Evolutionary conservation across 2,113 vertebrate genomes (phyloP).

Genomic region (Caranx ignobilis): DNA sequence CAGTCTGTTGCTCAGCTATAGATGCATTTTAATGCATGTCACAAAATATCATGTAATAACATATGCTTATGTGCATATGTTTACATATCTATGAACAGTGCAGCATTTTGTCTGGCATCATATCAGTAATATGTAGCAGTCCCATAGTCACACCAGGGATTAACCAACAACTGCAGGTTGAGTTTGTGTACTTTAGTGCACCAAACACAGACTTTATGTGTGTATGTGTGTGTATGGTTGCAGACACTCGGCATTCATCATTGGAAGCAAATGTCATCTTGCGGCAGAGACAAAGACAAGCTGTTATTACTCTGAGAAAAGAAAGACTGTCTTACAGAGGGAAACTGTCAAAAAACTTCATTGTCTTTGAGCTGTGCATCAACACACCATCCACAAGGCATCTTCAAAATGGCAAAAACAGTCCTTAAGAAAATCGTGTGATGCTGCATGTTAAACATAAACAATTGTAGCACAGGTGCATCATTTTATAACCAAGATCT

Average conservation of each 20-base stretch:
- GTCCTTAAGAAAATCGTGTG: not conserved
- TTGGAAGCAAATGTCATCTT: slow-evolving; percentile 62
- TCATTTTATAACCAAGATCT: no score
- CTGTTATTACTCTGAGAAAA: slow-evolving; percentile 66
- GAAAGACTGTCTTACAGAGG: slow-evolving; percentile 45
- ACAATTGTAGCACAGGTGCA: not conserved
- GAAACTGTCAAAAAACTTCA: slow-evolving; percentile 46
- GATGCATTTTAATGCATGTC: not conserved
- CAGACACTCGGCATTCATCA: slow-evolving; percentile 50
- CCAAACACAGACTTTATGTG: slow-evolving; percentile 37
- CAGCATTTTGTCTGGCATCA: not conserved
- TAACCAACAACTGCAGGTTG: slow-evolving; percentile 22
- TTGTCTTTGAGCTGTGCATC: slow-evolving; percentile 5
- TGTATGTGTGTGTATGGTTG: slow-evolving; percentile 13
- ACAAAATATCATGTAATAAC: not conserved
- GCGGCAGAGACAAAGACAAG: slow-evolving; percentile 57
- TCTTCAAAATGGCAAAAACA: slow-evolving; percentile 3
- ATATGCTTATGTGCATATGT: no score
- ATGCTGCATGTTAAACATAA: not conserved
- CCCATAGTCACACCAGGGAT: slow-evolving; percentile 16
- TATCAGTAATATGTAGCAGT: slow-evolving; percentile 5
- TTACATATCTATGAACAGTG: not conserved
- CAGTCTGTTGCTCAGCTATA: not conserved
- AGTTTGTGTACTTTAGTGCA: slow-evolving; percentile 37
- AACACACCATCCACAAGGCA: slow-evolving; percentile 7